Evolutionary conservation across 2,797 vertebrate genomes (phyloP).

Genomic region (Sternarchorhynchus goeldii): DNA sequence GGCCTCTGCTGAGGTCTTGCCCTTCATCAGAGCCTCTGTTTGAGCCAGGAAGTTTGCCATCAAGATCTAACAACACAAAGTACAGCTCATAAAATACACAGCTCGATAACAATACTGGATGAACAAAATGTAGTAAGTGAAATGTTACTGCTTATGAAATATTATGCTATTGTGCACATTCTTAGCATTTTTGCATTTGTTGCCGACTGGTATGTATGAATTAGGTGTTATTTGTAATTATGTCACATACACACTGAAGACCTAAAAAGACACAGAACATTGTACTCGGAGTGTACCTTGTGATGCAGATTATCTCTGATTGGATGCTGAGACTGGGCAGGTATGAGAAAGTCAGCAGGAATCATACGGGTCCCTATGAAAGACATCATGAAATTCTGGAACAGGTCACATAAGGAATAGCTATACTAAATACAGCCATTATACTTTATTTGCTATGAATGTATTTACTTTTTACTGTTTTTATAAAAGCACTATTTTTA

Average conservation of each 20-base stretch:
- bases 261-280: neutral
- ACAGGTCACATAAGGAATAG: no score
- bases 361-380: constrained; percentile 91
- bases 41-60: constrained; percentile 96
- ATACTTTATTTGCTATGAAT: no score
- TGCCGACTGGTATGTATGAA: no score
- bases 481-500: no score
- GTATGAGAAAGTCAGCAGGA: constrained; percentile 93
- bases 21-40: constrained; percentile 96
- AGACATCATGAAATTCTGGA: no score
- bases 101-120: neutral
- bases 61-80: constrained; percentile 79
- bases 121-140: neutral
- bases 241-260: neutral
- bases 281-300: constrained; percentile 75
- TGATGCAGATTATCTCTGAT: constrained; percentile 92
- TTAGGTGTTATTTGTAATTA: neutral
- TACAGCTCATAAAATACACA: neutral
- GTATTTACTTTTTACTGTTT: no score
- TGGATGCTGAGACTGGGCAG: constrained; percentile 90
- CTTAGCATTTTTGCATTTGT: no score
- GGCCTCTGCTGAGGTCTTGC: constrained; percentile 90
- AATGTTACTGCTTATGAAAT: no score
- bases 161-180: no score
- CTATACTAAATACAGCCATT: no score